Evolutionary conservation across 2,113 vertebrate genomes (phyloP).

Genomic region (Pandion haliaetus): DNA sequence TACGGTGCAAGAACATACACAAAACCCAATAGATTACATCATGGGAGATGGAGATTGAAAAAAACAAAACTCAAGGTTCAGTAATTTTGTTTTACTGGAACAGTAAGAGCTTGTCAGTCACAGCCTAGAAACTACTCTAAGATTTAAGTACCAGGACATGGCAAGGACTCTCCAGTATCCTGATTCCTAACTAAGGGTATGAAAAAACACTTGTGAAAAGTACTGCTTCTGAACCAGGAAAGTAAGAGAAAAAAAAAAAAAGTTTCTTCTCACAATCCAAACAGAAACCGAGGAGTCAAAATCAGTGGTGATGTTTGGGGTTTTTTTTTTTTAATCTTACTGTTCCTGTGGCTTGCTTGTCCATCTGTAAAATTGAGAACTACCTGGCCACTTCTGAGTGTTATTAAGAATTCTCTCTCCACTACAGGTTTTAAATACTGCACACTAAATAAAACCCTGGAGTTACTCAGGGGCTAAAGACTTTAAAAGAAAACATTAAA

Average conservation of each 20-base stretch:
- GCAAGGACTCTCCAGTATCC: background rate
- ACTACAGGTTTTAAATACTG: background rate
- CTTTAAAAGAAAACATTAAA: background rate
- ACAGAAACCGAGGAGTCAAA: background rate
- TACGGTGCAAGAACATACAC: background rate
- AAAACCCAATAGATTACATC: background rate
- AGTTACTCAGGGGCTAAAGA: background rate
- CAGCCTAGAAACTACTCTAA: background rate
- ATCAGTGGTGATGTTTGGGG: background rate
- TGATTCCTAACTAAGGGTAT: background rate
- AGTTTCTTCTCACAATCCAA: background rate
- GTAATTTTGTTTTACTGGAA: background rate
- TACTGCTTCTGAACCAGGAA: background rate
- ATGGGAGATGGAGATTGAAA: background rate
- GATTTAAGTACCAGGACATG: background rate
- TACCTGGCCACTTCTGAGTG: background rate
- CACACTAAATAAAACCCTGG: background rate
- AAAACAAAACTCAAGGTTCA: background rate
- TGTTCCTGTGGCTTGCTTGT: background rate
- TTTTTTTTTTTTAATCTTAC: background rate
- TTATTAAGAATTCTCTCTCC: background rate
- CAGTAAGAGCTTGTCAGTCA: background rate
- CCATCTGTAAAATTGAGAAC: background rate
- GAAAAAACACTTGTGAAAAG: background rate
- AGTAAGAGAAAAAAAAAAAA: background rate